Conservation (phyloP, 2,797 vertebrate genomes). For the Hypotaenidia philippensis region DNA sequence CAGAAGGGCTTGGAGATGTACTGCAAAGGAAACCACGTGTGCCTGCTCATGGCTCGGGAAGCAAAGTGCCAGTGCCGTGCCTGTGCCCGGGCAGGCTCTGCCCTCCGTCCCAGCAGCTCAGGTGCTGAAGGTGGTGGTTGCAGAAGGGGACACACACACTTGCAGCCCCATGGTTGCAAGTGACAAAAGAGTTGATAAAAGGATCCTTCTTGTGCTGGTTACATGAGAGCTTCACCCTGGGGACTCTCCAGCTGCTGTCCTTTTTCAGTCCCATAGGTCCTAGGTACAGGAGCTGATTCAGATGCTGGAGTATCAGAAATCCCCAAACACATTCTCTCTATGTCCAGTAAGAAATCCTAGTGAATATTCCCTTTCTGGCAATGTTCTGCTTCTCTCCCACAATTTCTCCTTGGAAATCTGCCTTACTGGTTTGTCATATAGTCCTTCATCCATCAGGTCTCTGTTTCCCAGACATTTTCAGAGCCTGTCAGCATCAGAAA, state of each 20-base stretch:
- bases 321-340: not conserved
- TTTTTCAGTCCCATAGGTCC: not conserved
- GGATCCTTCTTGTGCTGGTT: not conserved
- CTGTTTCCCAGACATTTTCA: not conserved
- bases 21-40: slow-evolving; percentile 62
- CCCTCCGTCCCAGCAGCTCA: not conserved
- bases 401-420: not conserved
- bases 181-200: not conserved
- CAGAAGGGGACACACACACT: not conserved
- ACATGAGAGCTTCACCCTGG: not conserved
- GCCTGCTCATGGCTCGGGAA: slow-evolving; percentile 49
- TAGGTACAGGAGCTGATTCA: not conserved
- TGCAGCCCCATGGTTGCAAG: not conserved
- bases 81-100: not conserved
- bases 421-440: not conserved
- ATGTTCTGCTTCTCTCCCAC: not conserved
- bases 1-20: slow-evolving; percentile 61
- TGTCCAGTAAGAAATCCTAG: not conserved
- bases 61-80: not conserved
- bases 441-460: not conserved
- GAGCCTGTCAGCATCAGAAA: not conserved
- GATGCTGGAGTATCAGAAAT: not conserved
- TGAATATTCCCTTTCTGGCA: not conserved
- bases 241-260: not conserved
- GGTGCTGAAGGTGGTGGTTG: not conserved